Percentiles rank a stretch among this genome's conserved stretches.
phyloP scores from a whole-genome alignment of 2,888 invertebrate genomes.

The Theristus sp. region DNA sequence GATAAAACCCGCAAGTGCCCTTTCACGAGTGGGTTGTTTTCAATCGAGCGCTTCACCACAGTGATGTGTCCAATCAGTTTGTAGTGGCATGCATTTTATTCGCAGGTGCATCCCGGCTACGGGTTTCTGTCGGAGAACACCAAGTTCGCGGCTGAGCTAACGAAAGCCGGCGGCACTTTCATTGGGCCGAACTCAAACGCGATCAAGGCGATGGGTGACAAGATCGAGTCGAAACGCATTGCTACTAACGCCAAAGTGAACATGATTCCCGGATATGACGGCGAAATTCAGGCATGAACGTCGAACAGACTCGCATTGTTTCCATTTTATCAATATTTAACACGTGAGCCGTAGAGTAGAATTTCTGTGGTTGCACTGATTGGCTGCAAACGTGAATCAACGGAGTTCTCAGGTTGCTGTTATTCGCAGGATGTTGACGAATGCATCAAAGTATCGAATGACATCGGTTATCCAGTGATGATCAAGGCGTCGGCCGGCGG shows the following conservation, averaged over 20 bases:
- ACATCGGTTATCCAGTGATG: conserved; percentile 49
- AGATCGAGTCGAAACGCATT: conserved; percentile 46
- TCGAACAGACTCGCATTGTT: no score
- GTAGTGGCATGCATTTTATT: no score
- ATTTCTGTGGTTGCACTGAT: no score
- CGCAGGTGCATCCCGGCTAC: conserved; percentile 47
- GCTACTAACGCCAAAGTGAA: conserved; percentile 44
- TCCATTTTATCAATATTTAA: no score
- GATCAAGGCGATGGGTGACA: conserved; percentile 48
- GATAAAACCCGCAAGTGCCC: no score
- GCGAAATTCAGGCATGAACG: conserved; percentile 30
- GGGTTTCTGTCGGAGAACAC: conserved; percentile 51
- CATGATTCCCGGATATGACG: conserved; percentile 43
- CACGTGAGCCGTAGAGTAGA: no score
- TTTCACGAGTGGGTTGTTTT: no score
- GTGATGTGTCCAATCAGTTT: no score
- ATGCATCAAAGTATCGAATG: conserved; percentile 41
- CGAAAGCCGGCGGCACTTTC: conserved; percentile 32
- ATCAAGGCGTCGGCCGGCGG: conserved; percentile 52
- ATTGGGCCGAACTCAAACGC: conserved; percentile 44
- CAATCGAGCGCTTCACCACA: no score
- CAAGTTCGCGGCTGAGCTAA: conserved; percentile 41
- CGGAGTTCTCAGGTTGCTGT: no score
- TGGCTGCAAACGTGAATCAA: background rate
- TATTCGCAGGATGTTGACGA: conserved; percentile 29